These are phyloP conservation scores for Pterocles burchelli DNA, from an alignment of 2,113 vertebrate species.

Conservation along the genomic window DNA sequence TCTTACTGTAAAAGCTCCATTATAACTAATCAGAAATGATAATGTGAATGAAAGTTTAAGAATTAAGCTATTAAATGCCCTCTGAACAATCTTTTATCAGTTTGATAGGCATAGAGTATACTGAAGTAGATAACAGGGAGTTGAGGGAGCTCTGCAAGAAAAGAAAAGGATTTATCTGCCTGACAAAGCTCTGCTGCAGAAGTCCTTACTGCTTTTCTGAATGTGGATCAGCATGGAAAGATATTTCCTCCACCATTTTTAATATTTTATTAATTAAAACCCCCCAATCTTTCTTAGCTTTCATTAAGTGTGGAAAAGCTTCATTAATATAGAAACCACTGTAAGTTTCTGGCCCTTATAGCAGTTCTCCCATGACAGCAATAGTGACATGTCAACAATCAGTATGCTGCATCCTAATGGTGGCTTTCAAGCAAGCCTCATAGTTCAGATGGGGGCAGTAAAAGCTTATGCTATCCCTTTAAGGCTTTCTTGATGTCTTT, in stretches of 20 bases:
- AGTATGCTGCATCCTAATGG: constrained; percentile 73
- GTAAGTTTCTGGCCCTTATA: constrained; percentile 54
- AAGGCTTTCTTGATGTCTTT: constrained; percentile 69
- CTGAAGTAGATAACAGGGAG: background rate
- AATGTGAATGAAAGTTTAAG: constrained; percentile 4
- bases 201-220: constrained; percentile 38
- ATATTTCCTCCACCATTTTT: constrained; percentile 49
- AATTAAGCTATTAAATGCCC: constrained; percentile 25
- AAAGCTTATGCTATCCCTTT: constrained; percentile 72
- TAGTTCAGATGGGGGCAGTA: constrained; percentile 75
- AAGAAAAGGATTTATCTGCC: constrained; percentile 14
- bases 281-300: constrained; percentile 57
- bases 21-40: constrained; percentile 17
- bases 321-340: constrained; percentile 71
- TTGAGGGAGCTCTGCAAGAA: background rate
- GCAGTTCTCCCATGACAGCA: constrained; percentile 69
- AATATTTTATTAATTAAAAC: constrained; percentile 76
- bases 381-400: constrained; percentile 72
- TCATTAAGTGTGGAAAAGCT: constrained; percentile 71
- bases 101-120: background rate
- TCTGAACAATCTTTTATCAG: constrained; percentile 41
- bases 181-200: constrained; percentile 42
- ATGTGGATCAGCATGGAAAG: constrained; percentile 22
- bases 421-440: constrained; percentile 72
- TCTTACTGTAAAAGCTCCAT: background rate